Conservation (phyloP, 2,888 invertebrate species). For the Parnassius smintheus region DNA sequence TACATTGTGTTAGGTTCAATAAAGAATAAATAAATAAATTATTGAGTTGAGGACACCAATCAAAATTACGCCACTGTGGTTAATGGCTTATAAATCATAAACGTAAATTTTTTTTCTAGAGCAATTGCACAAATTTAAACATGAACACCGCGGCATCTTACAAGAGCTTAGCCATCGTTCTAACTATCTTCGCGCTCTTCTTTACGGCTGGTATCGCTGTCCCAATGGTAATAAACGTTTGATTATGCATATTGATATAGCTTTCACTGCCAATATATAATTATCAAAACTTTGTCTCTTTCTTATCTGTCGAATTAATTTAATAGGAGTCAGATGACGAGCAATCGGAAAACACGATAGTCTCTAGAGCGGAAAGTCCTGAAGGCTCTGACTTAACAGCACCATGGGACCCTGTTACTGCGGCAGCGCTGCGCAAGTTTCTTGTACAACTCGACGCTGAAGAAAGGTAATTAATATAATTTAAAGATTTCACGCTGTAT, state of each 20-base stretch:
- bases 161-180: slow-evolving; percentile 47
- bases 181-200: slow-evolving; percentile 52
- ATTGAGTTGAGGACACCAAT: not conserved
- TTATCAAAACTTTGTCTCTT: too few relatives aligned
- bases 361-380: slow-evolving; percentile 51
- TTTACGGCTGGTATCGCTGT: slow-evolving; percentile 52
- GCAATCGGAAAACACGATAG: slow-evolving; percentile 57
- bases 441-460: slow-evolving; percentile 67
- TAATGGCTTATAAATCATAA: too few relatives aligned
- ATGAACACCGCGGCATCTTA: slow-evolving; percentile 54
- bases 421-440: slow-evolving; percentile 67
- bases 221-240: slow-evolving; percentile 54
- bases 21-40: too few relatives aligned
- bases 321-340: slow-evolving; percentile 65
- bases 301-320: not conserved
- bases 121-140: slow-evolving; percentile 34
- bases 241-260: slow-evolving; percentile 9
- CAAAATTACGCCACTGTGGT: not conserved
- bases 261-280: not conserved
- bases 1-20: too few relatives aligned
- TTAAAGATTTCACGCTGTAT: not conserved
- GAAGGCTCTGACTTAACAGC: slow-evolving; percentile 45
- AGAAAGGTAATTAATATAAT: slow-evolving; percentile 52
- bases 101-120: slow-evolving; percentile 19
- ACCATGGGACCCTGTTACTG: slow-evolving; percentile 65